Evolutionary conservation across 2,113 vertebrate genomes (phyloP).

Genomic region (Lamprologus tigripictilis): DNA sequence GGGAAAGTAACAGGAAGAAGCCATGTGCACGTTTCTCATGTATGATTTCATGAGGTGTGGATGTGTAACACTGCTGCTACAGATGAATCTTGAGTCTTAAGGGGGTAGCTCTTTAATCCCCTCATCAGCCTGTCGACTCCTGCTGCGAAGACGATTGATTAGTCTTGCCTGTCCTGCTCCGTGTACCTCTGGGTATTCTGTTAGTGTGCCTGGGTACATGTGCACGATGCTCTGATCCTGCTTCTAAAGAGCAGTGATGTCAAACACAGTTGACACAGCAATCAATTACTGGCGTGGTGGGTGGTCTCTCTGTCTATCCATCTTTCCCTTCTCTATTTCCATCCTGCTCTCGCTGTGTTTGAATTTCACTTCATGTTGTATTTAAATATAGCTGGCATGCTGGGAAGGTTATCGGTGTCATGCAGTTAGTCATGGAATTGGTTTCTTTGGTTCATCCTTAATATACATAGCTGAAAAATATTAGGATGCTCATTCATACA

Average conservation of each 20-base stretch:
- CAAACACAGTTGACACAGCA: conserved; percentile 20
- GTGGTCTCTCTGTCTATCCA: conserved; percentile 11
- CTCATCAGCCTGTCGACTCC: conserved; percentile 22
- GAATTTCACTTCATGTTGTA: neutral
- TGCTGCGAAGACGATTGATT: conserved; percentile 43
- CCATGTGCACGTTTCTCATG: neutral
- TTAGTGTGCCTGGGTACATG: neutral
- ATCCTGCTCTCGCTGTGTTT: neutral
- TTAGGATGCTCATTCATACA: neutral
- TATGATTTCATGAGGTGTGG: neutral
- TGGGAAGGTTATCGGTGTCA: neutral
- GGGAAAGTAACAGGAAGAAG: neutral
- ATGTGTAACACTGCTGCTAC: neutral
- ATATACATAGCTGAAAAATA: neutral
- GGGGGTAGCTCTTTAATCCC: conserved; percentile 32
- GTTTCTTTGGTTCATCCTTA: neutral
- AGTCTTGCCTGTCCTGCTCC: conserved; percentile 43
- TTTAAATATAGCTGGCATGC: neutral
- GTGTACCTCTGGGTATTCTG: conserved; percentile 2
- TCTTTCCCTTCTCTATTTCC: neutral
- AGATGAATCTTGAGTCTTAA: neutral
- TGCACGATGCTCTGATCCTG: neutral
- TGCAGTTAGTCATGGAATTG: neutral
- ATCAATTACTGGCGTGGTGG: conserved; percentile 23
- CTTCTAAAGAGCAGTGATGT: conserved; percentile 25